Percentiles rank a stretch among this genome's conserved stretches.
Conservation (phyloP, 2,797 vertebrate species). For the Melanotaenia maccullochi region DNA sequence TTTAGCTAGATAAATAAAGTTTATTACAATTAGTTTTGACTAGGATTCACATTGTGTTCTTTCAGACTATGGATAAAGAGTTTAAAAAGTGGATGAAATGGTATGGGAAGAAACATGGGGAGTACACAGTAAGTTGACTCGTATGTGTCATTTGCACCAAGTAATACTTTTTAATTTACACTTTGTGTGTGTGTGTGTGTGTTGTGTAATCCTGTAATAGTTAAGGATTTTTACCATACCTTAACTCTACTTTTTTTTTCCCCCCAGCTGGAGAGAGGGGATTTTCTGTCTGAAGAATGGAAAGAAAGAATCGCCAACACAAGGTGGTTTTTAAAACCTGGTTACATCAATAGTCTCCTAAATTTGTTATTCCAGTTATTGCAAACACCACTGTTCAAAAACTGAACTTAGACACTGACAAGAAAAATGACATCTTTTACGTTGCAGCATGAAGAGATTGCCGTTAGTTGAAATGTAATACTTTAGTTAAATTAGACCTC, state of each 20-base stretch:
- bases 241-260: background rate
- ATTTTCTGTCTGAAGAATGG: conserved; percentile 99
- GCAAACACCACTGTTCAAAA: background rate
- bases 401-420: background rate
- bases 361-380: background rate
- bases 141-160: background rate
- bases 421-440: background rate
- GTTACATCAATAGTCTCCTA: background rate
- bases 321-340: conserved; percentile 82
- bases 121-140: conserved; percentile 93
- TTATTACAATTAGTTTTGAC: background rate
- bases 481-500: background rate
- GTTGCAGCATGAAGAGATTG: background rate
- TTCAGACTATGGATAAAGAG: conserved; percentile 96
- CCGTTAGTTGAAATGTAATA: background rate
- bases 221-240: background rate
- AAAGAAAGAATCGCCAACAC: conserved; percentile 98
- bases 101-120: conserved; percentile 99
- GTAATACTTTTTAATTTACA: background rate
- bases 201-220: background rate
- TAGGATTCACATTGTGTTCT: conserved; percentile 25
- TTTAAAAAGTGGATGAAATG: conserved; percentile 99
- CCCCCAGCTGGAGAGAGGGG: conserved; percentile 96
- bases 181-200: too few species aligned
- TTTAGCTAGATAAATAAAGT: too few species aligned